phyloP scores from a whole-genome alignment of 2,113 vertebrate species.

The Pica pica region DNA sequence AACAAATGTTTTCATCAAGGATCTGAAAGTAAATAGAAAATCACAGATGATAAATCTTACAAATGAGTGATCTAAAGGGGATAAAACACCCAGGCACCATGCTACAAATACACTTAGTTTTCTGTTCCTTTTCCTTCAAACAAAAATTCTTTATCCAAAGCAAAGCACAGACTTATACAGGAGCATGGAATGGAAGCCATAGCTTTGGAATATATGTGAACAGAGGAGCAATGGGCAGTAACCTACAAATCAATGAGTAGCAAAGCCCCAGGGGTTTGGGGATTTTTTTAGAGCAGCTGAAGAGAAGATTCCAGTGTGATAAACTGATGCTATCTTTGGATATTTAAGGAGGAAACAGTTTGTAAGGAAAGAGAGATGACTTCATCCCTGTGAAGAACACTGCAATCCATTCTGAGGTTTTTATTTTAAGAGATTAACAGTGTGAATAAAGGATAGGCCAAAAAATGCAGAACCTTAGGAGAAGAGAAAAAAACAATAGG shows the following conservation, averaged over 20 bases:
- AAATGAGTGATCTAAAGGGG: neutral
- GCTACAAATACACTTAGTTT: neutral
- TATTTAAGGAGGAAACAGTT: neutral
- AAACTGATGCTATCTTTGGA: neutral
- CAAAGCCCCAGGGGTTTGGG: neutral
- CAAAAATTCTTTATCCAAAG: neutral
- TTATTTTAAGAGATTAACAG: neutral
- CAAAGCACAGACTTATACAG: neutral
- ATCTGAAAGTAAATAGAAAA: neutral
- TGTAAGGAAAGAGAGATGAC: neutral
- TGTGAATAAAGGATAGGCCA: neutral
- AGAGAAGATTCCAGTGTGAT: neutral
- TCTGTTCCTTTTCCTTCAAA: neutral
- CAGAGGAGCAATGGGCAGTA: neutral
- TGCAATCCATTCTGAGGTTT: neutral
- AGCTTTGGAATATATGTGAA: neutral
- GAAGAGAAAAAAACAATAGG: neutral
- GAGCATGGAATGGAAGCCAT: neutral
- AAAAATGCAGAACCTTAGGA: neutral
- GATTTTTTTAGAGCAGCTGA: neutral
- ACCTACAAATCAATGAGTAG: neutral
- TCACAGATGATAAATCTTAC: neutral
- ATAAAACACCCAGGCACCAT: neutral
- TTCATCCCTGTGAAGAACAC: neutral
- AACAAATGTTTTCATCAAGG: neutral